These are phyloP conservation scores for Euura saliciscinereae DNA, from an alignment of 1,140 invertebrate genomes.

Conservation along the genomic window DNA sequence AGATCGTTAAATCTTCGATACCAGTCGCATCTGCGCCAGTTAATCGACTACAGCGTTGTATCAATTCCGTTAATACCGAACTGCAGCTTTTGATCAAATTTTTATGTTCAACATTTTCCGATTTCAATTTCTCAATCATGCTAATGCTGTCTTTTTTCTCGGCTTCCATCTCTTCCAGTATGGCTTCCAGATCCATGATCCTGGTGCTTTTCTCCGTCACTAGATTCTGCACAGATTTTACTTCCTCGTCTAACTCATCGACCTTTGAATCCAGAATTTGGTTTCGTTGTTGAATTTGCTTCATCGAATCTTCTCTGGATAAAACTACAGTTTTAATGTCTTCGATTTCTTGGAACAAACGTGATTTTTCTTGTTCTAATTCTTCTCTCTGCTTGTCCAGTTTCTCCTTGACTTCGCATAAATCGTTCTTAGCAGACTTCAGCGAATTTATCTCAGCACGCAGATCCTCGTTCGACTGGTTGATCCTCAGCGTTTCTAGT, in stretches of 20 bases:
- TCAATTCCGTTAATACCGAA: neutral
- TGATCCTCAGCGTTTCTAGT: neutral
- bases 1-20: constrained; percentile 3
- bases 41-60: neutral
- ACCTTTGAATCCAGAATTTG: constrained; percentile 21
- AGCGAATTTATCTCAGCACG: constrained; percentile 1
- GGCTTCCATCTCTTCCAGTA: neutral
- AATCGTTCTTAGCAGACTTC: constrained; percentile 1
- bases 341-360: constrained; percentile 20
- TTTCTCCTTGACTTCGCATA: neutral
- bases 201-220: constrained; percentile 19
- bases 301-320: constrained; percentile 26
- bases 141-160: neutral
- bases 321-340: constrained; percentile 18
- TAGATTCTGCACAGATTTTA: constrained; percentile 20
- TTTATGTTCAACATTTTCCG: neutral
- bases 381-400: constrained; percentile 10
- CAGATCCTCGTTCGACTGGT: constrained; percentile 10
- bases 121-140: neutral
- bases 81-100: neutral
- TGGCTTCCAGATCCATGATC: constrained; percentile 23
- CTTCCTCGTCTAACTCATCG: constrained; percentile 19
- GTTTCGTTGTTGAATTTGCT: constrained; percentile 26
- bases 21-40: neutral
- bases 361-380: constrained; percentile 22